phyloP scores from a whole-genome alignment of 2,113 vertebrate species.

The Zosterops lateralis region DNA sequence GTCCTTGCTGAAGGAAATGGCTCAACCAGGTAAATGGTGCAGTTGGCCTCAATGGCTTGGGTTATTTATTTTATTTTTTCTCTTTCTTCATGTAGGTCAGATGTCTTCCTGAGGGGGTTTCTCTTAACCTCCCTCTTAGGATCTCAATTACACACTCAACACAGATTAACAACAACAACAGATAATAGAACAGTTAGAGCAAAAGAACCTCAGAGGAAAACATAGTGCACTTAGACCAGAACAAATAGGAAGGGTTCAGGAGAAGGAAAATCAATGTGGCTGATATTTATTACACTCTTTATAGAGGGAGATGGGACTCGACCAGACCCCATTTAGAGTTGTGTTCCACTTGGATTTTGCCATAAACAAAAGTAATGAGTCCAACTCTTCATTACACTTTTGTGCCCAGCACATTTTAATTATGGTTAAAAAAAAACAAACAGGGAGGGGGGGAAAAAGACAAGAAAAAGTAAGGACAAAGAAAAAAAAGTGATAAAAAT shows the following conservation, averaged over 20 bases:
- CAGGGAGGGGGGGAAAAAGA: background rate
- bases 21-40: conserved; percentile 15
- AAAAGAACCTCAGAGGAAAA: conserved; percentile 42
- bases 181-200: conserved; percentile 44
- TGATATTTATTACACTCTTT: conserved; percentile 44
- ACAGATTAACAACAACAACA: conserved; percentile 54
- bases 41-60: conserved; percentile 34
- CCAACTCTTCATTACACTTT: background rate
- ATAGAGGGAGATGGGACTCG: conserved; percentile 29
- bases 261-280: conserved; percentile 56
- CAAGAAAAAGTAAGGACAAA: background rate
- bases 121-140: conserved; percentile 47
- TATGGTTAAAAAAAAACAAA: background rate
- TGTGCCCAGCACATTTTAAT: conserved; percentile 41
- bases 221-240: conserved; percentile 39
- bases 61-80: conserved; percentile 31
- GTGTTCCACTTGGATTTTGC: conserved; percentile 21
- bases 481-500: background rate
- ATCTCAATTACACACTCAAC: conserved; percentile 54
- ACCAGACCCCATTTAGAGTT: conserved; percentile 36
- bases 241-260: conserved; percentile 22
- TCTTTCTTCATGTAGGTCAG: conserved; percentile 37
- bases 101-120: conserved; percentile 21
- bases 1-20: conserved; percentile 10
- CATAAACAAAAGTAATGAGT: conserved; percentile 22